Evolutionary conservation across 2,888 invertebrate species (phyloP).

Genomic region (Eupithecia vulgata): DNA sequence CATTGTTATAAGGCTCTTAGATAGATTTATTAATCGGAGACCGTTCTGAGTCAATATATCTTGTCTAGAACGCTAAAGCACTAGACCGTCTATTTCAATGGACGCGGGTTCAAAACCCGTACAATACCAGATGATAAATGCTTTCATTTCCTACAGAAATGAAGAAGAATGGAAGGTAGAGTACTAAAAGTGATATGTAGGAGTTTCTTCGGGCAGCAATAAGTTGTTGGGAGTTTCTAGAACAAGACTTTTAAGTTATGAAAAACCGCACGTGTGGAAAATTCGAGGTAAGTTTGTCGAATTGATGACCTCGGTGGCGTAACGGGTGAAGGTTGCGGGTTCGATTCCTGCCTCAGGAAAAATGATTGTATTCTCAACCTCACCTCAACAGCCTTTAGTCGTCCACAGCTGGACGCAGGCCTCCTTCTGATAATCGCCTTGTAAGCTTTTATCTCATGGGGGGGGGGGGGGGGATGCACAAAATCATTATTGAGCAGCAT

Average conservation of each 20-base stretch:
- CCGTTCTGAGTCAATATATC: background rate
- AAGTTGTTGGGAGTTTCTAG: background rate
- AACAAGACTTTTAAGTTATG: background rate
- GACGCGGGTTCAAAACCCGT: background rate
- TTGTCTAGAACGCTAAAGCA: background rate
- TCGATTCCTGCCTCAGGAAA: no score
- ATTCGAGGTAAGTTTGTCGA: background rate
- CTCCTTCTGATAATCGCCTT: no score
- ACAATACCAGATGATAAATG: slow-evolving; percentile 6
- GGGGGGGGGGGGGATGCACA: no score
- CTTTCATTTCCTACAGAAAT: slow-evolving; percentile 2
- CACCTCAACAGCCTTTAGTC: no score
- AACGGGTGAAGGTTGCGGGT: no score
- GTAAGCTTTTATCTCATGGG: no score
- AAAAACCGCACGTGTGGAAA: background rate
- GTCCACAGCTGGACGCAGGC: no score
- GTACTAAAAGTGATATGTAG: slow-evolving; percentile 2
- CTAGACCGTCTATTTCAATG: slow-evolving; percentile 2
- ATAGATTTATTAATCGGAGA: background rate
- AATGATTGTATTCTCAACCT: no score
- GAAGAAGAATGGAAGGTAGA: background rate
- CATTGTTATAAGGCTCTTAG: background rate
- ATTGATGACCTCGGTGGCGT: no score
- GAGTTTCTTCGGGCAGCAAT: background rate
- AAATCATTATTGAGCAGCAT: no score